Conservation (phyloP, 2,113 vertebrate genomes). For the Xenopus laevis region DNA sequence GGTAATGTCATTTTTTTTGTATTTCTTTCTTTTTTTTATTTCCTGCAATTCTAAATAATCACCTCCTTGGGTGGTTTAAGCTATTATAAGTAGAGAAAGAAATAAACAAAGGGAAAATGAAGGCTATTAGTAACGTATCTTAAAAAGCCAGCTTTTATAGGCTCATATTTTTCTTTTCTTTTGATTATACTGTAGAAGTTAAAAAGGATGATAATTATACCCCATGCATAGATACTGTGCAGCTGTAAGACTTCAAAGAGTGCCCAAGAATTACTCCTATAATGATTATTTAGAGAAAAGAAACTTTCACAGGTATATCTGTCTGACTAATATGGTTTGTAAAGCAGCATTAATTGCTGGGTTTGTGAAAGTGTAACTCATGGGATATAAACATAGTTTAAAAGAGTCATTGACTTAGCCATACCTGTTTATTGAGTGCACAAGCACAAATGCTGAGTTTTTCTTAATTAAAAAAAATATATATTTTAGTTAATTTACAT, state of each 20-base stretch:
- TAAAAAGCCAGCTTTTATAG: conserved; percentile 17
- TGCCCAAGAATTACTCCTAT: background rate
- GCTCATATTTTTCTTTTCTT: conserved; percentile 14
- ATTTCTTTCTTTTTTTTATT: background rate
- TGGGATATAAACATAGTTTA: background rate
- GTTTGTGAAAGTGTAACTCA: background rate
- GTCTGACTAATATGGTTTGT: background rate
- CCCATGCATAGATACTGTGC: background rate
- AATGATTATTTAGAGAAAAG: conserved; percentile 1
- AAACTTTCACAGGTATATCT: conserved; percentile 13
- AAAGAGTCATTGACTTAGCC: too few relatives aligned
- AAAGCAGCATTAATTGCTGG: conserved; percentile 15
- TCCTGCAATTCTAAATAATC: conserved; percentile 24
- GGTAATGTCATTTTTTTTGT: background rate
- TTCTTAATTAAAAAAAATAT: too few relatives aligned
- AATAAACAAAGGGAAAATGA: conserved; percentile 15
- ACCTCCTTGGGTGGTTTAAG: conserved; percentile 31
- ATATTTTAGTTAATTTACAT: too few relatives aligned
- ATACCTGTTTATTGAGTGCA: too few relatives aligned
- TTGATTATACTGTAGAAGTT: conserved; percentile 1
- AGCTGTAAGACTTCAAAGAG: conserved; percentile 32
- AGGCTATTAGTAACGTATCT: conserved; percentile 26
- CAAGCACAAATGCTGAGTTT: too few relatives aligned
- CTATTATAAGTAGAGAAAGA: conserved; percentile 2
- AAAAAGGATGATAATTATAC: conserved; percentile 30